phyloP scores from a whole-genome alignment of 2,797 vertebrate species.

The Coregonus ussuriensis region DNA sequence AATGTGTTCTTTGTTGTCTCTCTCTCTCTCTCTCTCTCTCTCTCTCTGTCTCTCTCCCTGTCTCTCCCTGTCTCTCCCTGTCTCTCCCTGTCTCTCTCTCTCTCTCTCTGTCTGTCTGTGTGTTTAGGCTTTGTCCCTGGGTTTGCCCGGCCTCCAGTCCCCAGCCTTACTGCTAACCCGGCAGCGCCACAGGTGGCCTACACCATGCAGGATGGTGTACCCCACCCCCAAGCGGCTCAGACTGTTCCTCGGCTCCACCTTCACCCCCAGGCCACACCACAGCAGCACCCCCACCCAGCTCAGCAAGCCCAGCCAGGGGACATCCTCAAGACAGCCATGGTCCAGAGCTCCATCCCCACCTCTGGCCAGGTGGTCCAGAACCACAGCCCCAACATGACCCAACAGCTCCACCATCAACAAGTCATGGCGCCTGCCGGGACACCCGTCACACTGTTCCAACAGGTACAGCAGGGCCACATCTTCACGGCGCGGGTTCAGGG shows the following conservation, averaged over 20 bases:
- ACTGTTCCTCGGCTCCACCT: conserved; percentile 83
- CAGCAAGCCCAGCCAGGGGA: conserved; percentile 81
- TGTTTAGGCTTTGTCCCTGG: conserved; percentile 69
- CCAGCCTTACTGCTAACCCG: conserved; percentile 79
- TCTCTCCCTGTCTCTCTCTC: conserved; percentile 11
- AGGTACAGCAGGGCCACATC: conserved; percentile 91
- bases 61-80: no score
- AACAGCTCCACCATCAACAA: conserved; percentile 68
- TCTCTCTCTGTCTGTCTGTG: no score
- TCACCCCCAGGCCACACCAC: conserved; percentile 73
- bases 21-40: conserved; percentile 20
- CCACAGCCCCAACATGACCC: conserved; percentile 77
- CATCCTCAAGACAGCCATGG: conserved; percentile 80
- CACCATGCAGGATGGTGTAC: conserved; percentile 81
- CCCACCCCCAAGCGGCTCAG: conserved; percentile 77
- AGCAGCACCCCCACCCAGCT: conserved; percentile 78
- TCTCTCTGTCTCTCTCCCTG: no score
- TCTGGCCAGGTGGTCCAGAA: conserved; percentile 79
- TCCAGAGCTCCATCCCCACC: conserved; percentile 84
- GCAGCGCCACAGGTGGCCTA: conserved; percentile 85
- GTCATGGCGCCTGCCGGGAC: conserved; percentile 82
- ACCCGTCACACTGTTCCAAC: conserved; percentile 93
- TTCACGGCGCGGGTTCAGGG: conserved; percentile 91
- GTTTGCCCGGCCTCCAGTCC: conserved; percentile 79
- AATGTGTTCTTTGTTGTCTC: conserved; percentile 8